Base-by-base conservation (phyloP, 2,797 vertebrate genomes). In the Chloroceryle inda region DNA sequence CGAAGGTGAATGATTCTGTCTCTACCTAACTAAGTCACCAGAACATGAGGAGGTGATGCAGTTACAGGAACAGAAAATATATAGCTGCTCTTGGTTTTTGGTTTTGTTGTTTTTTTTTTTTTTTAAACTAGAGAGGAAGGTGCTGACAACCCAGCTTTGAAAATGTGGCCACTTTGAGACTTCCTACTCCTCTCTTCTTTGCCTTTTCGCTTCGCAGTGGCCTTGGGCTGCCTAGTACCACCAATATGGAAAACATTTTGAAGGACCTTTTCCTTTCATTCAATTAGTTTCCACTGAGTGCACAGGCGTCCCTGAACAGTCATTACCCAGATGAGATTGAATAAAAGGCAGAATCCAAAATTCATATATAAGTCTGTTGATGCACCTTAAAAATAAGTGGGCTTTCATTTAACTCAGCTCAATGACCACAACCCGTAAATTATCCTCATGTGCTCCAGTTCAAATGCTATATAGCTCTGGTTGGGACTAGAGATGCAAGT, bases 311-410 rank as follows among this genome's bases (percentile, higher is more conserved):
- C 33, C 44, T 80, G 22, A 64, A 58, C 17, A 79, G 15, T 33
- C 52, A 37, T 67, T 56, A 45, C 6, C 11, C 21, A 68, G n/a
- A 69, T 49, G 37, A 85, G 19, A 69, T 0, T 27, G 9, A 15
- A 11, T 73, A 85, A 86, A 91, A 92, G 35, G 58, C 45, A 86
- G 50, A 92, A 94, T 71, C 26, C 27, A 84, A 75, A 75, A 81
- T 50, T 75, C 62, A 61, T 37, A 45, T 4, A 5, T 5, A 73
- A 33, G 21, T 68, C 79, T 80, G 40, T 3, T 75, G 45, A 90
- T 18, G 27, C 44, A 69, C 31, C 23, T 88, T 81, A 68, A 94
- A 94, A 92, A 53, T 29, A 62, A 83, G 9, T 6, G 8, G 37
- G 58, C 55, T 83, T 62, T 13, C 7, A 79, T 64, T 88, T 80